A percentile compares a stretch with the other conserved stretches of the same genome.
phyloP scores from a whole-genome alignment of 1,140 invertebrate genomes.

The Ips typographus region DNA sequence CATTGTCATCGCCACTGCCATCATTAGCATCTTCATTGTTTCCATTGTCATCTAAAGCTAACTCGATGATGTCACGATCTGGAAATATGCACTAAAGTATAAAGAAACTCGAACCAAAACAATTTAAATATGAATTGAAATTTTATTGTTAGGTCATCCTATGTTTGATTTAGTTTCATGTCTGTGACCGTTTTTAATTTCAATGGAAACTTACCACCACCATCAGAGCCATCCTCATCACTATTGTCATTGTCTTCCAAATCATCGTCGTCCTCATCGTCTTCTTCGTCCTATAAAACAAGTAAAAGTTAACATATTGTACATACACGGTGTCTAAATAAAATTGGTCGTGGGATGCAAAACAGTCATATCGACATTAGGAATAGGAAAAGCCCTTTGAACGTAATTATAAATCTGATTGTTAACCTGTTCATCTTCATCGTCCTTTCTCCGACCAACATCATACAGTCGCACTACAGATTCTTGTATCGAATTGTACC shows the following conservation, averaged over 20 bases:
- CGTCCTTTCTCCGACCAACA: conserved; percentile 70
- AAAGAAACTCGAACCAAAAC: background rate
- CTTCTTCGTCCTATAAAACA: conserved; percentile 62
- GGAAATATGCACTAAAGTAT: conserved; percentile 2
- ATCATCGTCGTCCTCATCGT: conserved; percentile 69
- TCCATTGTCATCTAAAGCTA: conserved; percentile 38
- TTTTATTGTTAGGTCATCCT: too few species aligned
- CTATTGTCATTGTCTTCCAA: conserved; percentile 53
- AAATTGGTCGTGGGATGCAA: too few species aligned
- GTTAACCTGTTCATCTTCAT: conserved; percentile 70
- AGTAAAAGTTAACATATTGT: conserved; percentile 4
- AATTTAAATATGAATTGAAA: conserved; percentile 12
- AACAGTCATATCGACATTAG: background rate
- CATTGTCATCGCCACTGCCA: conserved; percentile 51
- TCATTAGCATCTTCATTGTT: conserved; percentile 54
- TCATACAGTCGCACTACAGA: conserved; percentile 82
- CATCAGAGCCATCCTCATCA: conserved; percentile 59
- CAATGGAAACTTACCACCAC: conserved; percentile 47
- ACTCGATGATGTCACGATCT: conserved; percentile 37
- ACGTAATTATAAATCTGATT: background rate
- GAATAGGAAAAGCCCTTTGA: background rate
- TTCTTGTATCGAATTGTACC: conserved; percentile 76
- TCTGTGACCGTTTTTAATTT: background rate
- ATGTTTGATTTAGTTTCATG: too few species aligned
- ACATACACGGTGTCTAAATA: conserved; percentile 18